phyloP scores from a whole-genome alignment of 2,888 invertebrate species.

The Macrosiphum euphorbiae region DNA sequence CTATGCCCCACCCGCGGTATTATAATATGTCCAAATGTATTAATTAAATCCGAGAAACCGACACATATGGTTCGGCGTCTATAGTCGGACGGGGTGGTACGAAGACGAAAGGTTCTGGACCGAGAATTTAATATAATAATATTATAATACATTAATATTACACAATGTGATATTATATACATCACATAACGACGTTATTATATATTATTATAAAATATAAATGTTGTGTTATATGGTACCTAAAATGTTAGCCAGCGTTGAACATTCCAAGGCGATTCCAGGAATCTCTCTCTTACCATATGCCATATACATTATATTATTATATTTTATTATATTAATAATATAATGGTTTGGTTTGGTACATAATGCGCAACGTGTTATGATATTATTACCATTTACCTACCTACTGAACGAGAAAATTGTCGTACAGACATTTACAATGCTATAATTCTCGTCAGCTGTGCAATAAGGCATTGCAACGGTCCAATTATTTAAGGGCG shows the following conservation, averaged over 20 bases:
- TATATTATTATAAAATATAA: background rate
- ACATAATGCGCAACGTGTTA: background rate
- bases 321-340: background rate
- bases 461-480: background rate
- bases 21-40: background rate
- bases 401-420: background rate
- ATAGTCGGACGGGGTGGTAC: background rate
- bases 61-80: background rate
- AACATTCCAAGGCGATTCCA: background rate
- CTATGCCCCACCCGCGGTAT: background rate
- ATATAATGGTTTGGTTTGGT: background rate
- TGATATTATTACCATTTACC: background rate
- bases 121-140: background rate
- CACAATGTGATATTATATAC: no score
- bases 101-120: background rate
- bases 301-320: background rate
- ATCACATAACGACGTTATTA: no score
- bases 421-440: no score
- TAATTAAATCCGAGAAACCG: slow-evolving; percentile 24
- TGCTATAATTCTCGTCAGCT: no score
- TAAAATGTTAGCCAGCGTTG: background rate
- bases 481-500: background rate
- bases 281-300: background rate
- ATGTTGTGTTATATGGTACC: background rate
- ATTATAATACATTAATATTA: no score